phyloP scores from a whole-genome alignment of 92 coral and sea anemone species.

The Micromussa lordhowensis region DNA sequence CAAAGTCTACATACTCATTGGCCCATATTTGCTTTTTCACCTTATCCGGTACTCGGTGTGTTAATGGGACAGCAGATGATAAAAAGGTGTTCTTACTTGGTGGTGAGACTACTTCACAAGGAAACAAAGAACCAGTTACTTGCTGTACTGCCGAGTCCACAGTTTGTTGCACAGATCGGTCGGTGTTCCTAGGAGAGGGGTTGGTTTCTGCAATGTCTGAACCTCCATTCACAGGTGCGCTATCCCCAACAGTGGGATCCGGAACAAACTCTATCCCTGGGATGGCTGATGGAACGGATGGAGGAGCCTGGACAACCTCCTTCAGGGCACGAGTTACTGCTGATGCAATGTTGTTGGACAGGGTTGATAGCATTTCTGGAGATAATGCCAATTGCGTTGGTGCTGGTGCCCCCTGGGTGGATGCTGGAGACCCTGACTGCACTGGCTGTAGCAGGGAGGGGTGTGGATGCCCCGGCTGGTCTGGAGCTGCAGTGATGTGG shows the following conservation, averaged over 20 bases:
- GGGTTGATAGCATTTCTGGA: background rate
- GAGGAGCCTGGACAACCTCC: background rate
- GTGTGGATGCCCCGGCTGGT: too few relatives aligned
- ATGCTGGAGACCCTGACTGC: too few relatives aligned
- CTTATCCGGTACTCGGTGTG: background rate
- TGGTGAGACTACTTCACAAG: too few relatives aligned
- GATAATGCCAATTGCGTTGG: background rate
- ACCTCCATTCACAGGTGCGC: background rate
- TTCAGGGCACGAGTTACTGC: background rate
- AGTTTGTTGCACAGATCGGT: background rate
- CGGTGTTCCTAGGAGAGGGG: background rate
- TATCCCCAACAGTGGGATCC: background rate
- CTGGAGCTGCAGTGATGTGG: too few relatives aligned
- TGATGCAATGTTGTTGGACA: background rate
- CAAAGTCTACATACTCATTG: conserved; percentile 20
- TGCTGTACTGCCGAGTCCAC: background rate
- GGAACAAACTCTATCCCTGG: conserved; percentile 1
- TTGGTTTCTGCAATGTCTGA: background rate
- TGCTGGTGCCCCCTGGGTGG: background rate
- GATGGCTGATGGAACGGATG: background rate
- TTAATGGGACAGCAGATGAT: background rate
- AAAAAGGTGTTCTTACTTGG: conserved; percentile 7
- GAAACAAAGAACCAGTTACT: background rate
- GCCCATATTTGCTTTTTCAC: conserved; percentile 24
- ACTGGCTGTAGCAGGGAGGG: too few relatives aligned